Percentiles rank a stretch among this genome's conserved stretches.
Evolutionary conservation across 2,797 vertebrate genomes (phyloP).

Genomic region (Microcaecilia unicolor): DNA sequence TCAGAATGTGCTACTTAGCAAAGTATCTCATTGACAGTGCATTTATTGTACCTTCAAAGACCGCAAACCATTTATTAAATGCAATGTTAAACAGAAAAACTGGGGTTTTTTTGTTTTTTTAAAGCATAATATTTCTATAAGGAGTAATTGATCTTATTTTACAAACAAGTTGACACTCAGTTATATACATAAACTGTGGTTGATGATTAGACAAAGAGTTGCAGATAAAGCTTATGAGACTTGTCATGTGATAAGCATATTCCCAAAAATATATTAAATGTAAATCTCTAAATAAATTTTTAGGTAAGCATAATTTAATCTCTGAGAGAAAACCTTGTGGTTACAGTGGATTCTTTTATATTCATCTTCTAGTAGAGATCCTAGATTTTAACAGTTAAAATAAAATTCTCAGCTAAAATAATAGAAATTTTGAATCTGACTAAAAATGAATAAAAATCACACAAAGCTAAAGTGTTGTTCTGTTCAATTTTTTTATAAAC

Average conservation of each 20-base stretch:
- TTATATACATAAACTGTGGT: too few species aligned
- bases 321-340: slow-evolving; percentile 30
- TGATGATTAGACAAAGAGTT: too few species aligned
- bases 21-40: slow-evolving; percentile 25
- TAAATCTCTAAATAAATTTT: too few species aligned
- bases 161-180: slow-evolving; percentile 29
- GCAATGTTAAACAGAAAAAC: slow-evolving; percentile 44
- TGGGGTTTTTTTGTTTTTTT: too few species aligned
- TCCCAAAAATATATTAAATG: too few species aligned
- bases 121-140: slow-evolving; percentile 37
- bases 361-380: slow-evolving; percentile 34
- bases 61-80: slow-evolving; percentile 43
- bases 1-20: slow-evolving; percentile 32
- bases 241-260: too few species aligned
- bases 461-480: slow-evolving; percentile 23
- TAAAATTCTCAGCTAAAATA: slow-evolving; percentile 40
- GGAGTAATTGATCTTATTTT: slow-evolving; percentile 32
- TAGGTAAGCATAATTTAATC: slow-evolving; percentile 28
- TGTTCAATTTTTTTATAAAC: slow-evolving; percentile 27
- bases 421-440: slow-evolving; percentile 20
- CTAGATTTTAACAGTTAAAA: slow-evolving; percentile 37
- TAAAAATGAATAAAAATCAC: too few species aligned
- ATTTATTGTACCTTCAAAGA: slow-evolving; percentile 20
- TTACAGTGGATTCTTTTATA: slow-evolving; percentile 28
- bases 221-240: too few species aligned